Evolutionary conservation across 2,113 vertebrate species (phyloP).

Genomic region (Lota lota): DNA sequence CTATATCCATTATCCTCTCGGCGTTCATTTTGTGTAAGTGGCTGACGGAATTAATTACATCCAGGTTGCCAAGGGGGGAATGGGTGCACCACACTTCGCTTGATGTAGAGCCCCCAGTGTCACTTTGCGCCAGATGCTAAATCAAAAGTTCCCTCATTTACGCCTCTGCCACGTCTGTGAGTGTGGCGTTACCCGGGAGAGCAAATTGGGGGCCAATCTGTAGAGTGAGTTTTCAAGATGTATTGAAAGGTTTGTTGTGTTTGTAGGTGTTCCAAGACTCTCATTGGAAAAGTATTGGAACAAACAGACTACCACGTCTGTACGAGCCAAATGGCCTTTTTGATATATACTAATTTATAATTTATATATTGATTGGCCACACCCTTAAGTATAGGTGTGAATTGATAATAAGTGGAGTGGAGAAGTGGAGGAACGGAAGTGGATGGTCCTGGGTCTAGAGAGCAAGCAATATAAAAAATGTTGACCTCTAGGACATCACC

Average conservation of each 20-base stretch:
- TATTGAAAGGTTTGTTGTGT: too few species aligned
- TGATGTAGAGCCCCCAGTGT: conserved; percentile 17
- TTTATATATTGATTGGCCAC: background rate
- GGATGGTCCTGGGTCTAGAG: too few species aligned
- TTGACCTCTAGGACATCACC: too few species aligned
- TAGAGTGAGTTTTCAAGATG: conserved; percentile 25
- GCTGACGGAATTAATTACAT: conserved; percentile 30
- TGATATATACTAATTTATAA: conserved; percentile 23
- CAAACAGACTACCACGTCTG: too few species aligned
- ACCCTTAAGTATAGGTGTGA: conserved; percentile 7
- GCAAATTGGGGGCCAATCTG: conserved; percentile 1
- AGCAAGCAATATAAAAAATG: too few species aligned
- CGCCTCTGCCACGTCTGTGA: conserved; percentile 12
- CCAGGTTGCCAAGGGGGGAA: conserved; percentile 18
- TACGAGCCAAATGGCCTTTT: background rate
- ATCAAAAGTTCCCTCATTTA: conserved; percentile 18
- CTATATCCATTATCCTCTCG: conserved; percentile 16
- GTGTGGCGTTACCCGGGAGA: conserved; percentile 10
- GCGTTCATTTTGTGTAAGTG: conserved; percentile 39
- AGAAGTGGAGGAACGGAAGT: too few species aligned
- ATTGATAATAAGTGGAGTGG: conserved; percentile 4
- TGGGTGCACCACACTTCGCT: conserved; percentile 9
- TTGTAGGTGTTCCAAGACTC: background rate
- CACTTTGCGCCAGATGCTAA: conserved; percentile 3
- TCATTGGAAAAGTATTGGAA: conserved; percentile 17